A percentile compares a stretch with the other conserved stretches of the same genome.
These are phyloP conservation scores for Spilarctia lutea DNA, from an alignment of 2,888 invertebrate genomes.

Conservation along the genomic window DNA sequence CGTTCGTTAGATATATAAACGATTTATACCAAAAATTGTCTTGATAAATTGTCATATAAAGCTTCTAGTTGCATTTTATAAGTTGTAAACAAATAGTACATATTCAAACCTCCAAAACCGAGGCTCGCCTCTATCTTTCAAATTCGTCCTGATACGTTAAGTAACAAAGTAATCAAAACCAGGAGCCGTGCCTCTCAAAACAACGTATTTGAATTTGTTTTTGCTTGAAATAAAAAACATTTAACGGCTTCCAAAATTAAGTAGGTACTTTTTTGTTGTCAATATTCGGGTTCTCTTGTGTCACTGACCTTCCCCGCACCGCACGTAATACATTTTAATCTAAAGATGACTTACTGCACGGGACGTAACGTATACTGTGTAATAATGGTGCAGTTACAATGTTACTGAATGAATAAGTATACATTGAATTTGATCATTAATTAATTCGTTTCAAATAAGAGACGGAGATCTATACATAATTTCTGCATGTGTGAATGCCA, in stretches of 20 bases:
- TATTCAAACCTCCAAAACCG: too few species aligned
- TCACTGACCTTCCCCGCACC: slow-evolving; percentile 14
- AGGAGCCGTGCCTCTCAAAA: not conserved
- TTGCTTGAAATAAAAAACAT: not conserved
- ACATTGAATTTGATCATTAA: not conserved
- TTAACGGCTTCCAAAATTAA: slow-evolving; percentile 10
- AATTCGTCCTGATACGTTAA: not conserved
- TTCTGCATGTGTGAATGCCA: not conserved
- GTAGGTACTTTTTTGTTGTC: slow-evolving; percentile 1
- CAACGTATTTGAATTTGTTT: not conserved
- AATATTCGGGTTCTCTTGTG: slow-evolving; percentile 11
- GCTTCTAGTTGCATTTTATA: not conserved
- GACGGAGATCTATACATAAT: not conserved
- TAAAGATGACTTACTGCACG: not conserved
- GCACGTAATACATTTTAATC: not conserved
- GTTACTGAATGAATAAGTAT: not conserved
- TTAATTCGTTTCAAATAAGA: not conserved
- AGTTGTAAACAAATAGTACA: not conserved
- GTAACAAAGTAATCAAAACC: slow-evolving; percentile 5
- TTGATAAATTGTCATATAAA: not conserved
- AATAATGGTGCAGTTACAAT: not conserved
- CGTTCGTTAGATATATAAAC: not conserved
- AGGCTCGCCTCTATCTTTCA: too few species aligned
- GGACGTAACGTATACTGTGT: not conserved
- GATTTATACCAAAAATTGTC: not conserved